Percentiles rank a stretch among this genome's conserved stretches.
phyloP scores from a whole-genome alignment of 2,888 invertebrate genomes.

The Tiliacea aurago region DNA sequence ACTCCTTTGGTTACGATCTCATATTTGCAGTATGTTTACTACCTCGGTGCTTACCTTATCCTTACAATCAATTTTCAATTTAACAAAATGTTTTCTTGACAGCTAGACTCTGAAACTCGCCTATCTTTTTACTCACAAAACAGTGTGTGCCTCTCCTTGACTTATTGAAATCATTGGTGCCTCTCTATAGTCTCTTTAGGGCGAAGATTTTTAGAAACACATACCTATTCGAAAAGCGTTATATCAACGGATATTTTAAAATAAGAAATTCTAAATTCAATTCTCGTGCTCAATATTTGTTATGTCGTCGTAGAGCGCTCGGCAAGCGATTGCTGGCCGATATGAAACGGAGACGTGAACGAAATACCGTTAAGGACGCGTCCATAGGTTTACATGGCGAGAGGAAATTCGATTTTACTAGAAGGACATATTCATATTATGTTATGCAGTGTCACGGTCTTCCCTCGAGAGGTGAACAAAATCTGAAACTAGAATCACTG shows the following conservation, averaged over 20 bases:
- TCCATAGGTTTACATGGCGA: constrained; percentile 55
- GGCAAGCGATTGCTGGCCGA: constrained; percentile 71
- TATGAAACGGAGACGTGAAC: constrained; percentile 77
- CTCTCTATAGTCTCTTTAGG: constrained; percentile 16
- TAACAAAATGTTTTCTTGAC: neutral
- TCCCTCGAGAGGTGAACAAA: constrained; percentile 49
- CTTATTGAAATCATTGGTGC: too few relatives aligned
- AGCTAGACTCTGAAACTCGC: neutral
- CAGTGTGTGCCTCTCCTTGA: neutral
- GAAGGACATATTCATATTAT: constrained; percentile 58
- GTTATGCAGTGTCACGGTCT: constrained; percentile 60
- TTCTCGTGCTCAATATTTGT: constrained; percentile 77
- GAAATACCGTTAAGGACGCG: constrained; percentile 69
- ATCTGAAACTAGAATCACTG: constrained; percentile 52
- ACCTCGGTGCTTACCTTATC: neutral
- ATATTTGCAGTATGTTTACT: neutral
- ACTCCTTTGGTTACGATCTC: neutral
- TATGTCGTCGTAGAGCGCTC: constrained; percentile 72
- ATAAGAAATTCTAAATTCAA: constrained; percentile 77
- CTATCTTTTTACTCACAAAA: constrained; percentile 17
- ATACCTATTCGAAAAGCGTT: constrained; percentile 52
- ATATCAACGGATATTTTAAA: constrained; percentile 67
- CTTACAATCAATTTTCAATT: constrained; percentile 22
- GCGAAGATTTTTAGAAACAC: constrained; percentile 27
- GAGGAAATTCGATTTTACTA: constrained; percentile 61